Evolutionary conservation across 2,888 invertebrate species (phyloP).

Genomic region (Pristionchus arcanus): DNA sequence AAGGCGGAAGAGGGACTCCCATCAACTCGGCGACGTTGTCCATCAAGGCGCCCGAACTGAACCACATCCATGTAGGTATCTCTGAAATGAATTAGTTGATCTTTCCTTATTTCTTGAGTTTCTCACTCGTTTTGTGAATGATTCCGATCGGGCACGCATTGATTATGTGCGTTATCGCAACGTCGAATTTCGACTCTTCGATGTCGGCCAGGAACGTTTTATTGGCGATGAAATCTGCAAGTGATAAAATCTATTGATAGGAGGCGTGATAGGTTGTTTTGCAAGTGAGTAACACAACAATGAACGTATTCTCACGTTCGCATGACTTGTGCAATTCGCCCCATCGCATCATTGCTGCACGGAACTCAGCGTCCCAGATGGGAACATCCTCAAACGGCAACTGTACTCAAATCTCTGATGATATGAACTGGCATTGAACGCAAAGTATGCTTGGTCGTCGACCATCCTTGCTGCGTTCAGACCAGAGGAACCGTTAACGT

Average conservation of each 20-base stretch:
- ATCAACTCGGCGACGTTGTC: neutral
- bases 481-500: neutral
- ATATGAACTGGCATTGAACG: neutral
- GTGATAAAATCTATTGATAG: neutral
- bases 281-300: neutral
- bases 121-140: constrained; percentile 1
- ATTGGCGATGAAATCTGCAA: constrained; percentile 1
- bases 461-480: neutral
- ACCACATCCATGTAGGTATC: constrained; percentile 32
- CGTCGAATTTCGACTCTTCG: neutral
- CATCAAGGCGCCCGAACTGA: neutral
- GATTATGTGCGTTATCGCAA: neutral
- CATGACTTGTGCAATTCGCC: neutral
- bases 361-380: neutral
- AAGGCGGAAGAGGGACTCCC: constrained; percentile 11
- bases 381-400: neutral
- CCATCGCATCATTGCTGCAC: neutral
- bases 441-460: constrained; percentile 7
- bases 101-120: no score
- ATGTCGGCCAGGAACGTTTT: constrained; percentile 7
- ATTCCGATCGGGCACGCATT: constrained; percentile 28
- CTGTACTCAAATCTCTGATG: neutral
- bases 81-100: neutral
- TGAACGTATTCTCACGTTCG: neutral
- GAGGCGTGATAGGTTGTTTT: neutral